Conservation (phyloP, 1,140 invertebrate genomes). For the Drosophila kohkoa region DNA sequence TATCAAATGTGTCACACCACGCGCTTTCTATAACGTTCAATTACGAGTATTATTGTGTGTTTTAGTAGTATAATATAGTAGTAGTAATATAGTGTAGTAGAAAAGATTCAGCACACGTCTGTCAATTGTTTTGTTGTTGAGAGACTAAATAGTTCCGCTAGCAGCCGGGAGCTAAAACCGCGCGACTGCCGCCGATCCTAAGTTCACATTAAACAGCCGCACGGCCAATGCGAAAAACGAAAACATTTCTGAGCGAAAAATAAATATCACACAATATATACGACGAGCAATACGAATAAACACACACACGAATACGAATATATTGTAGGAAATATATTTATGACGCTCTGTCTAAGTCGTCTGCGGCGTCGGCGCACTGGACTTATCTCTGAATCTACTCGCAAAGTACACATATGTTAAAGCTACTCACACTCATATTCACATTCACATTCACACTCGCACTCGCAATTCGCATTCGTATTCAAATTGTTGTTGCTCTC, state of each 20-base stretch:
- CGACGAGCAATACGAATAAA: slow-evolving; percentile 1
- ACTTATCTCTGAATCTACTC: slow-evolving; percentile 64
- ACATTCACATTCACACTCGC: slow-evolving; percentile 4
- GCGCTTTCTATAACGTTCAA: slow-evolving; percentile 23
- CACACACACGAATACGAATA: slow-evolving; percentile 11
- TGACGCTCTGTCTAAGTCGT: slow-evolving; percentile 72
- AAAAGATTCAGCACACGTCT: slow-evolving; percentile 2
- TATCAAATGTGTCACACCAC: slow-evolving; percentile 14
- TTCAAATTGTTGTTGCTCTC: slow-evolving; percentile 60
- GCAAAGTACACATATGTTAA: slow-evolving; percentile 23
- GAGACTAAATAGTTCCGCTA: slow-evolving; percentile 68
- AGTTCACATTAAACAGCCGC: slow-evolving; percentile 51
- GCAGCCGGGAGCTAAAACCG: slow-evolving; percentile 64
- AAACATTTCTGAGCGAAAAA: slow-evolving; percentile 64
- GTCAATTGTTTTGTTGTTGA: slow-evolving; percentile 28
- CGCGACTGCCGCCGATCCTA: slow-evolving; percentile 43
- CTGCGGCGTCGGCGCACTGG: slow-evolving; percentile 37
- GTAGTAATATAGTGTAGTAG: too few species aligned
- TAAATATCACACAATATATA: slow-evolving; percentile 35
- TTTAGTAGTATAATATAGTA: background rate
- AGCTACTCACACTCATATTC: slow-evolving; percentile 20
- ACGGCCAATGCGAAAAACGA: slow-evolving; percentile 60
- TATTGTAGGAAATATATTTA: slow-evolving; percentile 73
- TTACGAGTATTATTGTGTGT: background rate
- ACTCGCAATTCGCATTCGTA: slow-evolving; percentile 18